Evolutionary conservation across 2,888 invertebrate genomes (phyloP).

Genomic region (Melanostoma mellinum): DNA sequence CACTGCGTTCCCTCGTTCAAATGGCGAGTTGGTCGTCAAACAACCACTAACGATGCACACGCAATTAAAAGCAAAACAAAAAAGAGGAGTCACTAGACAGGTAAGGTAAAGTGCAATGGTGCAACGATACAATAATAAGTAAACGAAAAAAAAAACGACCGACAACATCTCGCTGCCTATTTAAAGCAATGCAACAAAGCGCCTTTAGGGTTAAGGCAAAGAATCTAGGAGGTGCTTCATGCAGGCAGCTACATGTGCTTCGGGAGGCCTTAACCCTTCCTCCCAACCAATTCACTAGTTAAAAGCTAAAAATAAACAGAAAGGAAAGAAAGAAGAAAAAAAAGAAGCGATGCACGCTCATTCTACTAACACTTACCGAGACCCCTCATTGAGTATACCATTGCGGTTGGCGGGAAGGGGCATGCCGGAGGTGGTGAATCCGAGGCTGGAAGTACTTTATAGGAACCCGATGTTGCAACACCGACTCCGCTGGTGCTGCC

Average conservation of each 20-base stretch:
- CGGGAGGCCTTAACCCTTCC: slow-evolving; percentile 53
- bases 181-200: slow-evolving; percentile 66
- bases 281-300: slow-evolving; percentile 59
- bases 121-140: slow-evolving; percentile 23
- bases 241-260: slow-evolving; percentile 67
- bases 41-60: slow-evolving; percentile 71
- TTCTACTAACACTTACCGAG: slow-evolving; percentile 82
- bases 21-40: slow-evolving; percentile 33
- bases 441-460: slow-evolving; percentile 82
- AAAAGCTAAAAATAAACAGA: slow-evolving; percentile 71
- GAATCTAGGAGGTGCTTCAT: slow-evolving; percentile 61
- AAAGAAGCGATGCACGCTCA: slow-evolving; percentile 77
- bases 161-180: slow-evolving; percentile 64
- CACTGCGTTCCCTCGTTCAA: slow-evolving; percentile 14
- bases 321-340: slow-evolving; percentile 37
- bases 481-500: slow-evolving; percentile 81
- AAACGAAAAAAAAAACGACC: slow-evolving; percentile 48
- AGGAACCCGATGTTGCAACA: slow-evolving; percentile 81
- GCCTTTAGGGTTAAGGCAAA: slow-evolving; percentile 44
- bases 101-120: slow-evolving; percentile 36
- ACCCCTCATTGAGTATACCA: slow-evolving; percentile 87
- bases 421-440: slow-evolving; percentile 81
- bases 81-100: slow-evolving; percentile 33
- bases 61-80: slow-evolving; percentile 64
- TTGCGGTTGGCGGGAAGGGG: slow-evolving; percentile 92